Conservation (phyloP, 2,113 vertebrate genomes). For the Microcebus ravelobensis region DNA sequence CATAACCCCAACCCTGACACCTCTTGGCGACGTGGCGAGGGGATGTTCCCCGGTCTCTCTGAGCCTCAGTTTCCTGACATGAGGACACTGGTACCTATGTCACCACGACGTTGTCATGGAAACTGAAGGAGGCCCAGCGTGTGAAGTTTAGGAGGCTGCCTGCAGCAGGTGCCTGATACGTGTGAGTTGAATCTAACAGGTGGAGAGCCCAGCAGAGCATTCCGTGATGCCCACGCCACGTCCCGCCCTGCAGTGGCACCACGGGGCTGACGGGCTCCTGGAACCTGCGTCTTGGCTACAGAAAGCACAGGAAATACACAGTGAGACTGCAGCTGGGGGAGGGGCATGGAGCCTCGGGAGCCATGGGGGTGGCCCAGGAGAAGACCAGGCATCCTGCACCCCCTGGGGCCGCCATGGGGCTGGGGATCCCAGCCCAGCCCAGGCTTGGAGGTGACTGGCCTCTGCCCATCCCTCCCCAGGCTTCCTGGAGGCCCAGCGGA, state of each 20-base stretch:
- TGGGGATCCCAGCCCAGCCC: background rate
- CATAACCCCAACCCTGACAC: background rate
- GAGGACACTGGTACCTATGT: fast-evolving
- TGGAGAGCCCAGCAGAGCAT: background rate
- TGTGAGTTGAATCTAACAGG: background rate
- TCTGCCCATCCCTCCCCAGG: background rate
- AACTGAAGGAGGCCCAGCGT: background rate
- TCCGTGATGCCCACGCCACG: background rate
- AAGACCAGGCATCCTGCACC: background rate
- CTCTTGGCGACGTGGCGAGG: background rate
- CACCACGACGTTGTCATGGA: background rate
- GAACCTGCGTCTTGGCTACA: background rate
- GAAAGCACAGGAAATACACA: background rate
- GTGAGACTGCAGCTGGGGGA: background rate
- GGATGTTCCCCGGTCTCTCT: background rate
- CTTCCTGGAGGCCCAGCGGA: conserved; percentile 42
- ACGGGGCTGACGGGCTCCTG: background rate
- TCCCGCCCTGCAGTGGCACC: background rate
- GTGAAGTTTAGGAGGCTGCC: background rate
- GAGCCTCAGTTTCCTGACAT: background rate
- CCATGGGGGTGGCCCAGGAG: background rate
- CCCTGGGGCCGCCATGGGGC: background rate
- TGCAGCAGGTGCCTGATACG: background rate
- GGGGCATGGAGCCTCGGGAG: background rate
- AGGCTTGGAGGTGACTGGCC: background rate